These are phyloP conservation scores for Phymastichus coffea DNA, from an alignment of 1,140 invertebrate genomes.

Conservation along the genomic window DNA sequence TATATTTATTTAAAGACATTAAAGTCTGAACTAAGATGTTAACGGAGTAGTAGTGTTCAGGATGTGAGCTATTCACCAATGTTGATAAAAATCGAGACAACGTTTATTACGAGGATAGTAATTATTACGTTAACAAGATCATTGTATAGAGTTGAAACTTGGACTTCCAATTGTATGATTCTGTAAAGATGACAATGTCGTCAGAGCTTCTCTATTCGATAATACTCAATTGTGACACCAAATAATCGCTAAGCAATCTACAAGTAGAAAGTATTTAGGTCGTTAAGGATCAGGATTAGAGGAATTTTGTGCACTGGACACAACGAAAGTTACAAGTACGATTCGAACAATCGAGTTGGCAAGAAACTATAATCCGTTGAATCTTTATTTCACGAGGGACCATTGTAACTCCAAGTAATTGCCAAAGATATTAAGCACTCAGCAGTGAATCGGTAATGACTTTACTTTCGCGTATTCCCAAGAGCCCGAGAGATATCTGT, in stretches of 20 bases:
- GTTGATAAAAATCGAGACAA: background rate
- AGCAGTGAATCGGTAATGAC: too few species aligned
- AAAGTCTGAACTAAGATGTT: background rate
- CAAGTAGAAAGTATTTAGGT: background rate
- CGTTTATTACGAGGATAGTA: too few species aligned
- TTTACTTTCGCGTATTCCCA: too few species aligned
- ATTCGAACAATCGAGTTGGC: background rate
- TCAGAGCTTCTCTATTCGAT: too few species aligned
- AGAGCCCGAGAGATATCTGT: too few species aligned
- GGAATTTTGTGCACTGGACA: constrained; percentile 11
- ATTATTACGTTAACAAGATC: too few species aligned
- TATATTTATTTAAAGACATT: background rate
- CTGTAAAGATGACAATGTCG: background rate
- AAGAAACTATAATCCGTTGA: background rate
- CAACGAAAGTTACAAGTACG: constrained; percentile 28
- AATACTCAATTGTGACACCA: constrained; percentile 17
- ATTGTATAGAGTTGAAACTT: background rate
- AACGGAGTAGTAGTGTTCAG: background rate
- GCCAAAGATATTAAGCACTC: too few species aligned
- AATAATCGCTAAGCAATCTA: constrained; percentile 21
- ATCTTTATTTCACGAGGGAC: background rate
- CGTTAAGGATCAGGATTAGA: background rate
- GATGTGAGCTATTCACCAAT: background rate
- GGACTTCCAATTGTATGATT: background rate
- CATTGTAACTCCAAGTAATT: too few species aligned